Base-by-base conservation (phyloP, 2,888 invertebrate species). In the Volucella zonaria region DNA sequence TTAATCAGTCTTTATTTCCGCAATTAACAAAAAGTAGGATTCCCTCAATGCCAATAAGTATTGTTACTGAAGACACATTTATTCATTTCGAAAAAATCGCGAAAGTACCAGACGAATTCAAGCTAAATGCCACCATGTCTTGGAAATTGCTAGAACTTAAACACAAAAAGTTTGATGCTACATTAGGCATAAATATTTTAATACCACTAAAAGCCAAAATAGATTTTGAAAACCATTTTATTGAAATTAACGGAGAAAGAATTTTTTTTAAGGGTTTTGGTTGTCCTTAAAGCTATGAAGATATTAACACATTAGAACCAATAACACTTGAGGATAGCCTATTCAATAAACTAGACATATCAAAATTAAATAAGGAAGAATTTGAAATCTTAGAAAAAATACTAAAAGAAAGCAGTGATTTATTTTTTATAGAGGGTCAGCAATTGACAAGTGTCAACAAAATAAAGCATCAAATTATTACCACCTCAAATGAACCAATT, bases 91-190 rank as follows among this genome's bases (percentile, higher is more conserved):
- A 52, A 67, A 67, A 67, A 54, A 15, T 52, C 15, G 42, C 52
- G n/a, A 67, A 67, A 54, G n/a, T 54, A 23, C 67, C 67, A 67
- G 54, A 67, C 1, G 67, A 67, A 67, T 54, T 67, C 52, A 52
- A 67, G 18, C 18, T 67, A n/a, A 52, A 54, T 8, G 67, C 45
- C 14, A 67, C 43, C 10, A 42, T 67, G 15, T 43, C n/a, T n/a
- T n/a, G n/a, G n/a, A n/a, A n/a, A n/a, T n/a, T n/a, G 9, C 43
- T 67, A 8, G 54, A 42, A 4, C 54, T 67, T 23, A 54, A 54
- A 67, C 52, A 56, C 14, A 56, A 56, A 47, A 54, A 68, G 8
- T 56, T 68, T 47, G 68, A 56, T 56, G 56, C 56, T 14, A 56
- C 47, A 45, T 45, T 31, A 56, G 38, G 31, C 42, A 56, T 38